A percentile compares a stretch with the other conserved stretches of the same genome.
phyloP scores from a whole-genome alignment of 2,888 invertebrate species.

The Pachycephus smyrnensis region DNA sequence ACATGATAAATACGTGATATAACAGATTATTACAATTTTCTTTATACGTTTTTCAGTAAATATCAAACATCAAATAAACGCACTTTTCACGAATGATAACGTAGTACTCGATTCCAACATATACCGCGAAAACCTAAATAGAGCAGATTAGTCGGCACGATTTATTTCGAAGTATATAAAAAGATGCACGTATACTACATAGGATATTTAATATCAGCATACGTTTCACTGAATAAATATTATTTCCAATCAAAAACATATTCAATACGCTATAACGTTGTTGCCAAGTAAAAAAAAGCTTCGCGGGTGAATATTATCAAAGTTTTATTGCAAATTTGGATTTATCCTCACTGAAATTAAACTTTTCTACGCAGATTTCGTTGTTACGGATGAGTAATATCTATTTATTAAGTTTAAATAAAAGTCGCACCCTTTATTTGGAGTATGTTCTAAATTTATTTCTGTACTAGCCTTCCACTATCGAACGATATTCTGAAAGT shows the following conservation, averaged over 20 bases:
- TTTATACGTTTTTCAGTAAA: background rate
- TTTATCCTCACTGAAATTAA: background rate
- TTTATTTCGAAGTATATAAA: background rate
- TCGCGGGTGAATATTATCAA: background rate
- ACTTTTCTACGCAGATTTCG: background rate
- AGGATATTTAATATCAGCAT: background rate
- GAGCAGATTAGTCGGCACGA: background rate
- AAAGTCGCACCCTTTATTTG: background rate
- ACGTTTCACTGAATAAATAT: background rate
- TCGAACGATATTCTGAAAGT: background rate
- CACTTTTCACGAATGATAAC: background rate
- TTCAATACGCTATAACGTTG: background rate
- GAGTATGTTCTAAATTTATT: background rate
- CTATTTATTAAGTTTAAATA: background rate
- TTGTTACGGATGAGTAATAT: background rate
- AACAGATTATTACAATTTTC: background rate
- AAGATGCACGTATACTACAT: background rate
- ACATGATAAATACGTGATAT: background rate
- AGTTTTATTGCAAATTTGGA: background rate
- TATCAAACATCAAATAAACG: background rate
- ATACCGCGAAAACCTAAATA: background rate
- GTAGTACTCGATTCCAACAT: background rate
- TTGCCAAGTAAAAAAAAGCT: background rate
- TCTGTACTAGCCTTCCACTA: background rate
- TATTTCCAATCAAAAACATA: background rate